A percentile compares a stretch with the other conserved stretches of the same genome.
Evolutionary conservation across 37 sponge, comb jelly and placozoan species (phyloP).

Genomic region (Halichondria panicea): DNA sequence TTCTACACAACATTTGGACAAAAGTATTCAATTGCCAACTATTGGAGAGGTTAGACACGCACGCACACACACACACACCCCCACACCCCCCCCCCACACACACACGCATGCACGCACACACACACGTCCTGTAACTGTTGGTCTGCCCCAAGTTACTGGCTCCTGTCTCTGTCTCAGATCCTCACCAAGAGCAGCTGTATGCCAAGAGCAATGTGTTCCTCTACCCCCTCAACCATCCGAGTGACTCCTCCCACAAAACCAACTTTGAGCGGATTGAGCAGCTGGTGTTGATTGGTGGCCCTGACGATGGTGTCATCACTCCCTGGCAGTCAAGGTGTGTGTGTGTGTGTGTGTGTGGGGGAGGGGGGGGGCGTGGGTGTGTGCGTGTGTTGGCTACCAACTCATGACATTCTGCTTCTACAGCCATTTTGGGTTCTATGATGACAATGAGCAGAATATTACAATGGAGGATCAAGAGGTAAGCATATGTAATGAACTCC

Average conservation of each 20-base stretch:
- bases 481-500: neutral
- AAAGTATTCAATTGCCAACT: constrained; percentile 56
- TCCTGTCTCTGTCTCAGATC: constrained; percentile 40
- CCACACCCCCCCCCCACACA: too few relatives aligned
- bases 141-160: too few relatives aligned
- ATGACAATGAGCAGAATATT: constrained; percentile 36
- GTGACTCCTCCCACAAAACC: constrained; percentile 27
- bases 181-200: constrained; percentile 57
- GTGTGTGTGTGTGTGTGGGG: too few relatives aligned
- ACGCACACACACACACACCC: too few relatives aligned
- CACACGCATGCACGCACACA: too few relatives aligned
- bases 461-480: constrained; percentile 25
- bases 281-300: constrained; percentile 86
- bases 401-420: neutral
- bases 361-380: neutral
- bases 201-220: constrained; percentile 49
- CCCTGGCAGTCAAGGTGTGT: constrained; percentile 96
- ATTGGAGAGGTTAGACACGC: constrained; percentile 77
- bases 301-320: constrained; percentile 94
- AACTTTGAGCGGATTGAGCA: constrained; percentile 72
- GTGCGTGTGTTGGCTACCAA: neutral
- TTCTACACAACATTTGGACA: constrained; percentile 61
- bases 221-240: constrained; percentile 31
- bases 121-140: too few relatives aligned
- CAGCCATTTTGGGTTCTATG: constrained; percentile 83